phyloP scores from a whole-genome alignment of 2,888 invertebrate genomes.

The Drosophila formosana region DNA sequence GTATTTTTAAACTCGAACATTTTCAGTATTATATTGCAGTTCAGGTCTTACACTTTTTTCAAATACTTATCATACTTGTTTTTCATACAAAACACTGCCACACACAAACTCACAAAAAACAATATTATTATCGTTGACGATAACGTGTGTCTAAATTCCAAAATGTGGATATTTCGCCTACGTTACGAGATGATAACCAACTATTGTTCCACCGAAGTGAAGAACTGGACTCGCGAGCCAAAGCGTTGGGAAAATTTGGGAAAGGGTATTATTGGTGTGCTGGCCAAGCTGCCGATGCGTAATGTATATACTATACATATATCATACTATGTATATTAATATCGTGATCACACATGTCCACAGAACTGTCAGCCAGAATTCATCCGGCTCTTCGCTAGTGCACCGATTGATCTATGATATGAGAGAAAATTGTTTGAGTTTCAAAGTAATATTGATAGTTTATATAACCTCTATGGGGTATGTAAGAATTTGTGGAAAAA shows the following conservation, averaged over 20 bases:
- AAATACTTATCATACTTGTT: slow-evolving; percentile 8
- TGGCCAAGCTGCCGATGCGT: slow-evolving; percentile 45
- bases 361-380: slow-evolving; percentile 50
- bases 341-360: not conserved
- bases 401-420: slow-evolving; percentile 37
- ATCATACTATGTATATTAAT: not conserved
- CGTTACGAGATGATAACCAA: slow-evolving; percentile 34
- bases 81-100: not conserved
- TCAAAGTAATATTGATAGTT: slow-evolving; percentile 12
- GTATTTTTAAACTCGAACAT: not conserved
- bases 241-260: slow-evolving; percentile 51
- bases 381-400: slow-evolving; percentile 47
- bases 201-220: slow-evolving; percentile 30
- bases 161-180: slow-evolving; percentile 42
- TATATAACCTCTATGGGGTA: not conserved
- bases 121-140: not conserved
- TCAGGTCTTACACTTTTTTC: slow-evolving; percentile 31
- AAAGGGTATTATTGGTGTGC: slow-evolving; percentile 30
- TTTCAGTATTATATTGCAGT: slow-evolving; percentile 35
- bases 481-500: not conserved
- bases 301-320: slow-evolving; percentile 30
- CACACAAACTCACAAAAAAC: not conserved
- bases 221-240: slow-evolving; percentile 39
- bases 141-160: slow-evolving; percentile 15
- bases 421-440: not conserved